Base-by-base conservation (phyloP, 1,140 invertebrate genomes). In the Zaprionus capensis region DNA sequence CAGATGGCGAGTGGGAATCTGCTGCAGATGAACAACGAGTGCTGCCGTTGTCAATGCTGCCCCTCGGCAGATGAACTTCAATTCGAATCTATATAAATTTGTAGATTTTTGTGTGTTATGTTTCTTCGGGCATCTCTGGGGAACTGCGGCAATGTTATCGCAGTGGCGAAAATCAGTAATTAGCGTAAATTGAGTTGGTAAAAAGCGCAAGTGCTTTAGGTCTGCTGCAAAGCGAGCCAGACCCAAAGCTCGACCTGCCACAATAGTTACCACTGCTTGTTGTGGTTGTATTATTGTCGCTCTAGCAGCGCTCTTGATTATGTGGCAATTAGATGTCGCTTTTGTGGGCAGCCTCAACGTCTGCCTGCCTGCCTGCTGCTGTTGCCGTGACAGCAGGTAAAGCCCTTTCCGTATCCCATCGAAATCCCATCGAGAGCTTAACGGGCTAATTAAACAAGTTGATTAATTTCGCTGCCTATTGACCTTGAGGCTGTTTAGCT, bases 161-260 rank as follows among this genome's bases (percentile, higher is more conserved):
- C 78, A 59, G 61, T 57, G 70, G 81, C 84, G 84, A 88, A 87
- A 84, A 82, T 79, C 84, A 88, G 85, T 88, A 88, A 88, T 88
- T 88, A 88, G 84, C 85, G 81, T 90, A 88, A 88, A 88, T 88
- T 88, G 85, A 90, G 85, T 90, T 84, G 81, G 75, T 88, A 90
- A 88, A 88, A 88, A 84, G 85, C 75, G 84, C 85, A 88, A 88
- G 81, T 81, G 78, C 79, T 73, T 57, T 72, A 78, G 80, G 0
- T 41, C 24, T 26, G 82, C 6, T 28, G 71, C 78, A 56, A 31
- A 7, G 53, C 64, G 26, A 56, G 46, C 51, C 49, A 53, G 38
- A n/a, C 5, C 59, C 64, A 46, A 36, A 51, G 44, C 24, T n/a
- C 68, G 14, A 56, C 41, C 26, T 53, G 36, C 67, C 64, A 65